Evolutionary conservation across 2,113 vertebrate species (phyloP).

Genomic region (Prionailurus viverrinus): DNA sequence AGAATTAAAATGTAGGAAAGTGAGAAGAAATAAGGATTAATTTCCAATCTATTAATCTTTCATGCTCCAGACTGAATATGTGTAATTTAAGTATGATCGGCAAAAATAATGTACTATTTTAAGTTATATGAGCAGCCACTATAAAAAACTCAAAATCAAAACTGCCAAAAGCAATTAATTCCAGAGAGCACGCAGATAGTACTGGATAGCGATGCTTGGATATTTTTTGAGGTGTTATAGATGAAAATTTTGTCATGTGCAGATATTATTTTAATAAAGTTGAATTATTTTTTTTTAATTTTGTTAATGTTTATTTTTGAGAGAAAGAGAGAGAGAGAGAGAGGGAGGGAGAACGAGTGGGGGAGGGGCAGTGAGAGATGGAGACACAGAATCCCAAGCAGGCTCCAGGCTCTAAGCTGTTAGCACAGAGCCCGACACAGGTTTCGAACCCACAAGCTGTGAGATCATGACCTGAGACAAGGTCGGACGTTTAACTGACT

Average conservation of each 20-base stretch:
- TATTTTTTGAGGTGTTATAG: not conserved
- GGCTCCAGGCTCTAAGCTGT: too few relatives aligned
- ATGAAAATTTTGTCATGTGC: not conserved
- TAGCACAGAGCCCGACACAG: too few relatives aligned
- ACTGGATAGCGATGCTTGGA: not conserved
- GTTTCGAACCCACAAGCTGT: too few relatives aligned
- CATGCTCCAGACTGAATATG: not conserved
- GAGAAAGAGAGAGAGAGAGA: too few relatives aligned
- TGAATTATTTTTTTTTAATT: not conserved
- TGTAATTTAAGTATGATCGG: not conserved
- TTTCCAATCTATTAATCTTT: not conserved
- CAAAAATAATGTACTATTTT: not conserved
- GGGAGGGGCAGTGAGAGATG: too few relatives aligned
- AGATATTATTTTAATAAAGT: conserved; percentile 1
- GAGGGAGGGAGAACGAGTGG: too few relatives aligned
- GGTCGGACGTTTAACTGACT: too few relatives aligned
- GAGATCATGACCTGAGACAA: too few relatives aligned
- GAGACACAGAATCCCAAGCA: too few relatives aligned
- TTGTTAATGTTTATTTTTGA: not conserved
- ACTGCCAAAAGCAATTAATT: conserved; percentile 26
- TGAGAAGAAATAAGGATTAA: not conserved
- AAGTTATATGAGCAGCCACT: not conserved
- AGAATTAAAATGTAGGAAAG: not conserved
- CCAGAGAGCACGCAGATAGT: not conserved
- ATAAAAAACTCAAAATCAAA: not conserved